phyloP scores from a whole-genome alignment of 2,797 vertebrate species.

The Sebastes trivittatus region DNA sequence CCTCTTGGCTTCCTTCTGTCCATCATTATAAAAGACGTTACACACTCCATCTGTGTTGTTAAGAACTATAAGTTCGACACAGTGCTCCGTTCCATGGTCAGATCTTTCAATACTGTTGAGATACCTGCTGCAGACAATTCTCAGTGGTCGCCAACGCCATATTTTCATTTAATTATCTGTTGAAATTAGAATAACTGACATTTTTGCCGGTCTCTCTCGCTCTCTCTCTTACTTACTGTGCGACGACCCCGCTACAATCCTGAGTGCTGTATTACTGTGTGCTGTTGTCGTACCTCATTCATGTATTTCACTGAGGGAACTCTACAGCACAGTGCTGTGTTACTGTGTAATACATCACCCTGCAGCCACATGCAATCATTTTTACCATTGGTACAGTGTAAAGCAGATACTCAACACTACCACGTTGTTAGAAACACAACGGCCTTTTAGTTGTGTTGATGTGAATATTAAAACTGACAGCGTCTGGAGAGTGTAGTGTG shows the following conservation, averaged over 20 bases:
- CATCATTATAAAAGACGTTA: slow-evolving; percentile 8
- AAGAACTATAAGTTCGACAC: neutral
- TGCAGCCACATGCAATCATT: slow-evolving; percentile 48
- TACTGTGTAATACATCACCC: slow-evolving; percentile 66
- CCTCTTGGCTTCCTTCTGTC: slow-evolving; percentile 8
- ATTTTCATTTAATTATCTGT: neutral
- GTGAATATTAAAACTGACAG: slow-evolving; percentile 14
- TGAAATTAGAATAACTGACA: neutral
- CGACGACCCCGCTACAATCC: slow-evolving; percentile 30
- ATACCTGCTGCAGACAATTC: neutral
- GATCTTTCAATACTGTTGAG: neutral
- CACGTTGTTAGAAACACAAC: slow-evolving; percentile 38
- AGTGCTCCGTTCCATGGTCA: neutral
- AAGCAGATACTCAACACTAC: slow-evolving; percentile 36
- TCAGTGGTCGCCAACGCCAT: neutral
- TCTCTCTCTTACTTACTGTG: neutral
- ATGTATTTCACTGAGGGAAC: slow-evolving; percentile 19
- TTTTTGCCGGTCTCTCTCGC: neutral
- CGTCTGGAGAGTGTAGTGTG: slow-evolving; percentile 33
- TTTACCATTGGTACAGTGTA: slow-evolving; percentile 37
- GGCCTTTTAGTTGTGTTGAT: slow-evolving; percentile 29
- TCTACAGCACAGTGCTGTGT: slow-evolving; percentile 63
- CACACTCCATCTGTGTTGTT: neutral
- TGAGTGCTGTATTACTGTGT: slow-evolving; percentile 53
- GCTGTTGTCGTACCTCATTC: slow-evolving; percentile 45